Evolutionary conservation across 2,888 invertebrate species (phyloP).

Genomic region (Diaperis boleti): DNA sequence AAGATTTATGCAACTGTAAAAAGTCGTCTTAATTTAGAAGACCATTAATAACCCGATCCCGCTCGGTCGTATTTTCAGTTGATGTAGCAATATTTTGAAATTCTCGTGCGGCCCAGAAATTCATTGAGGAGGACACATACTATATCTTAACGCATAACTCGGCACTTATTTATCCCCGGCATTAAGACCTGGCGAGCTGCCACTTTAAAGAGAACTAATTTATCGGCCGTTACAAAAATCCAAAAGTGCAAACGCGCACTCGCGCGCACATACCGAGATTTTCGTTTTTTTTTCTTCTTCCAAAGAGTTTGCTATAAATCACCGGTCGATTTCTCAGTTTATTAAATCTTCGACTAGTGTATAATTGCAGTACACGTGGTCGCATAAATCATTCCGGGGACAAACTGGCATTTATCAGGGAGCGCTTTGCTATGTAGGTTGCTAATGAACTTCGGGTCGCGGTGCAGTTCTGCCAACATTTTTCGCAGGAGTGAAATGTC

Average conservation of each 20-base stretch:
- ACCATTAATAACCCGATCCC: slow-evolving; percentile 30
- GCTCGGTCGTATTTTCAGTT: slow-evolving; percentile 38
- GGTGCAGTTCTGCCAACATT: background rate
- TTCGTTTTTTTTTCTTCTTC: slow-evolving; percentile 33
- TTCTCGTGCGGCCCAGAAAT: slow-evolving; percentile 49
- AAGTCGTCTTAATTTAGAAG: slow-evolving; percentile 34
- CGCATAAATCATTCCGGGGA: slow-evolving; percentile 62
- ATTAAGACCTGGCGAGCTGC: slow-evolving; percentile 54
- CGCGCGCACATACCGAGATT: slow-evolving; percentile 52
- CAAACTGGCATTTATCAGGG: slow-evolving; percentile 61
- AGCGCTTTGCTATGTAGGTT: slow-evolving; percentile 54
- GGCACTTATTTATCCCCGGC: slow-evolving; percentile 53
- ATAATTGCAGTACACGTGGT: slow-evolving; percentile 64
- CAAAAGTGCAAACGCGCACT: slow-evolving; percentile 55
- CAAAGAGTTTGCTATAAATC: slow-evolving; percentile 56
- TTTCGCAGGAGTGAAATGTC: too few relatives aligned
- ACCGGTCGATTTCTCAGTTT: slow-evolving; percentile 64
- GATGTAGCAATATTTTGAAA: slow-evolving; percentile 54
- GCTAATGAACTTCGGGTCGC: slow-evolving; percentile 55
- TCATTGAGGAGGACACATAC: slow-evolving; percentile 55
- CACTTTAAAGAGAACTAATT: slow-evolving; percentile 57
- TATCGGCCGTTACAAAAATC: slow-evolving; percentile 59
- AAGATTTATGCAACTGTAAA: slow-evolving; percentile 21
- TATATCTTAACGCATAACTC: slow-evolving; percentile 51
- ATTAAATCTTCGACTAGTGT: slow-evolving; percentile 64